Percentiles rank a stretch among this genome's conserved stretches.
These are phyloP conservation scores for Dasypogon diadema DNA, from an alignment of 2,888 invertebrate species.

Conservation along the genomic window DNA sequence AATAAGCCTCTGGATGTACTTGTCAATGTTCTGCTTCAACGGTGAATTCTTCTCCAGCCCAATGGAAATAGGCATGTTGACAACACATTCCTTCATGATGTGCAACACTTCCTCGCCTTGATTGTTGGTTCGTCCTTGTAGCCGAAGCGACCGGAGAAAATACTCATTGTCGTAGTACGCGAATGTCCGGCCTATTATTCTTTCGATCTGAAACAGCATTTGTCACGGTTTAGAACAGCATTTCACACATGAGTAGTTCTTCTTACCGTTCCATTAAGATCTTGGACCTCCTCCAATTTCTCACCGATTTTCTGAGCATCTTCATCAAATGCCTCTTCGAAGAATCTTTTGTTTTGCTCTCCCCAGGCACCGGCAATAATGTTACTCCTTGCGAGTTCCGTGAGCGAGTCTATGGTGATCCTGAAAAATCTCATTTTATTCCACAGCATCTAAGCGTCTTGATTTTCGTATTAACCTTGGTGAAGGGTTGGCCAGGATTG, in stretches of 20 bases:
- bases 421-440: constrained; percentile 65
- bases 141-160: constrained; percentile 76
- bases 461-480: constrained; percentile 70
- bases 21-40: constrained; percentile 77
- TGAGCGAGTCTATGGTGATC: constrained; percentile 82
- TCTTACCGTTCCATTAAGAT: constrained; percentile 74
- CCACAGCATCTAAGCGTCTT: neutral
- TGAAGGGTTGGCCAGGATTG: constrained; percentile 83
- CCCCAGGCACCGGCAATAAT: constrained; percentile 81
- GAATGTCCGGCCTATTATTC: constrained; percentile 78
- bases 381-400: constrained; percentile 75
- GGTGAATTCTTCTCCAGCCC: constrained; percentile 87
- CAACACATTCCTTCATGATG: constrained; percentile 84
- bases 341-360: constrained; percentile 77
- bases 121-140: constrained; percentile 70
- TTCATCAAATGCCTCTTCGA: constrained; percentile 77
- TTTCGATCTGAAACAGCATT: constrained; percentile 68
- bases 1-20: constrained; percentile 75
- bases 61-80: constrained; percentile 84
- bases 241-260: no score
- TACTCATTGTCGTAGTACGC: constrained; percentile 85
- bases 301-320: constrained; percentile 76
- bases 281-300: constrained; percentile 75
- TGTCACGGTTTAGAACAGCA: no score
- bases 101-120: constrained; percentile 71